Conservation (phyloP, 1,140 invertebrate species). For the Eumaeus atala region DNA sequence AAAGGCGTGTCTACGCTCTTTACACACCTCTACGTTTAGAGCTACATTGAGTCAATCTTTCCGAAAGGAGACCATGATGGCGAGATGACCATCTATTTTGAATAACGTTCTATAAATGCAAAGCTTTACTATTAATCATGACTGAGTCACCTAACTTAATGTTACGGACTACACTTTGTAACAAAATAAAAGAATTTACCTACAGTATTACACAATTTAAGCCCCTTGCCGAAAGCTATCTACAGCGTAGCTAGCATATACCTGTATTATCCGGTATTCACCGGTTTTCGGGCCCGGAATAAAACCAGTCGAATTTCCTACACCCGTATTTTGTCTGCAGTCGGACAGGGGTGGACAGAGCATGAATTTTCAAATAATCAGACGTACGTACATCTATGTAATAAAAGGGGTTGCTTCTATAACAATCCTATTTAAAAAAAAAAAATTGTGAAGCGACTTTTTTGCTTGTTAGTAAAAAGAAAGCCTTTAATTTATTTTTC, state of each 20-base stretch:
- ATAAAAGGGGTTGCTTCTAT: conserved; percentile 30
- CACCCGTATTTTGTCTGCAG: conserved; percentile 52
- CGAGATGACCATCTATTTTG: no score
- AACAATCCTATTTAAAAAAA: conserved; percentile 33
- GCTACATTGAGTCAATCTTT: no score
- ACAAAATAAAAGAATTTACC: conserved; percentile 10
- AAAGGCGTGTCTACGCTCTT: no score
- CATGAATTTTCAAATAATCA: conserved; percentile 64
- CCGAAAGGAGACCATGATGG: no score
- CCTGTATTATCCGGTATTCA: conserved; percentile 29
- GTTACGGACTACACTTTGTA: no score
- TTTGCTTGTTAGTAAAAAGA: conserved; percentile 17
- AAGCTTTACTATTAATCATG: no score
- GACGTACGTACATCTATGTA: conserved; percentile 37
- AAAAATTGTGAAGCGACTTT: conserved; percentile 26
- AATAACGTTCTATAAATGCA: no score
- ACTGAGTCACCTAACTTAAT: no score
- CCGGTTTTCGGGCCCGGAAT: conserved; percentile 32
- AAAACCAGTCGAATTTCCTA: conserved; percentile 48
- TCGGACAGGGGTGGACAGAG: conserved; percentile 45
- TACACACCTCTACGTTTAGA: no score
- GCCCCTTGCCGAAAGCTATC: conserved; percentile 16
- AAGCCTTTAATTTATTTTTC: no score
- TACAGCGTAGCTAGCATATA: conserved; percentile 20
- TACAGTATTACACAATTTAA: conserved; percentile 15